phyloP scores from a whole-genome alignment of 2,113 vertebrate species.

The Phalacrocorax carbo region DNA sequence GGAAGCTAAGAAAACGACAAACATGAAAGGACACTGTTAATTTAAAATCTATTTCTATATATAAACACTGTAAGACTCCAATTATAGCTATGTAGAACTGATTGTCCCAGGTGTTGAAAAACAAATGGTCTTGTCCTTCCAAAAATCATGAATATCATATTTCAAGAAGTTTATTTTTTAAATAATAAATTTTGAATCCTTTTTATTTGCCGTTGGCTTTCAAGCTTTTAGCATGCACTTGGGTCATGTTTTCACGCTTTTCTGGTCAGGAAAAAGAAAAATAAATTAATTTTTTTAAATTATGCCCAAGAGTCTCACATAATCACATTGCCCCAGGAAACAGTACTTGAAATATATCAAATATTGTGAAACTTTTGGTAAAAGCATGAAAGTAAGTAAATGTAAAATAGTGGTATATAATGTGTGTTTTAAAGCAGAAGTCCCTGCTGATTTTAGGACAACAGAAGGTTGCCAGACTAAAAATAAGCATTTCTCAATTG shows the following conservation, averaged over 20 bases:
- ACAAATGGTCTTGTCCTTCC: background rate
- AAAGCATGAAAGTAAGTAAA: background rate
- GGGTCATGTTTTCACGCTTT: background rate
- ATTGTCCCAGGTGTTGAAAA: background rate
- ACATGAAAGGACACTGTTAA: background rate
- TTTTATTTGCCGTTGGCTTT: background rate
- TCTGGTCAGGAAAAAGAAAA: background rate
- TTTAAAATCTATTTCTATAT: background rate
- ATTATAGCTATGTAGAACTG: background rate
- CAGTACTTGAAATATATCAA: background rate
- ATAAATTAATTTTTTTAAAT: conserved; percentile 3
- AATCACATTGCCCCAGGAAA: conserved; percentile 16
- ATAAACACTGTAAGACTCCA: background rate
- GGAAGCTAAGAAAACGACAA: background rate
- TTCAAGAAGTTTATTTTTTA: background rate
- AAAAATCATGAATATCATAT: background rate
- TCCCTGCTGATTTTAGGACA: background rate
- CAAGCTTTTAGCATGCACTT: background rate
- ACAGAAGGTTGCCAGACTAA: background rate
- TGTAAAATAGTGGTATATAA: background rate
- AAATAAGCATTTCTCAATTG: background rate
- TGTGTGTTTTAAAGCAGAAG: background rate
- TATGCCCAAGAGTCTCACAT: background rate
- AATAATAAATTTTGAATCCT: background rate
- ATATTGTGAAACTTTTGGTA: background rate